Conservation (phyloP, 2,797 vertebrate species). For the Calcarius lapponicus region DNA sequence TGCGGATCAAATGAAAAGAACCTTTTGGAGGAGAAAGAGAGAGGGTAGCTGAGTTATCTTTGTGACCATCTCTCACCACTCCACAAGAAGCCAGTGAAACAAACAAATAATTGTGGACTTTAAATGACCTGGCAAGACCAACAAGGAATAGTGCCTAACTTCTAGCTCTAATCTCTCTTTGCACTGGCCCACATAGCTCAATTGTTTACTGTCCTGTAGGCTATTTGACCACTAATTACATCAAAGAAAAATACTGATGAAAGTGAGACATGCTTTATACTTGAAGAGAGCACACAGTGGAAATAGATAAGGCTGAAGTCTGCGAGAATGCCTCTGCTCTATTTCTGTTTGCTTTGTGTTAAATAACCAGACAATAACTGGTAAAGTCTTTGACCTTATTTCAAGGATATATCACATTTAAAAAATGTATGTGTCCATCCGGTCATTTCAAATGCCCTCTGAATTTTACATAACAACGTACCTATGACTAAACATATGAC, state of each 20-base stretch:
- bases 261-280: conserved; percentile 80
- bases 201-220: conserved; percentile 79
- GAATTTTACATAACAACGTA: neutral
- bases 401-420: conserved; percentile 51
- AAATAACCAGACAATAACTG: conserved; percentile 73
- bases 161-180: conserved; percentile 76
- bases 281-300: conserved; percentile 83
- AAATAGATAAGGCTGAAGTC: conserved; percentile 83
- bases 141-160: conserved; percentile 73
- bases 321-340: conserved; percentile 66
- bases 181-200: conserved; percentile 77
- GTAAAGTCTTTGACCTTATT: conserved; percentile 53
- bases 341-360: conserved; percentile 73
- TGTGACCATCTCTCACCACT: conserved; percentile 80
- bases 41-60: conserved; percentile 76
- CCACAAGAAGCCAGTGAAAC: conserved; percentile 75
- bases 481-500: neutral
- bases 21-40: conserved; percentile 76
- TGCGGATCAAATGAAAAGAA: conserved; percentile 97
- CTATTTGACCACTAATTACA: conserved; percentile 81
- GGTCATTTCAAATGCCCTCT: conserved; percentile 20
- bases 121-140: conserved; percentile 82
- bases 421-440: neutral
- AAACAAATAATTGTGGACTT: conserved; percentile 83
- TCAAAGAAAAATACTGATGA: conserved; percentile 83